Conservation (phyloP, 2,888 invertebrate genomes). For the Augochlorella aurata region DNA sequence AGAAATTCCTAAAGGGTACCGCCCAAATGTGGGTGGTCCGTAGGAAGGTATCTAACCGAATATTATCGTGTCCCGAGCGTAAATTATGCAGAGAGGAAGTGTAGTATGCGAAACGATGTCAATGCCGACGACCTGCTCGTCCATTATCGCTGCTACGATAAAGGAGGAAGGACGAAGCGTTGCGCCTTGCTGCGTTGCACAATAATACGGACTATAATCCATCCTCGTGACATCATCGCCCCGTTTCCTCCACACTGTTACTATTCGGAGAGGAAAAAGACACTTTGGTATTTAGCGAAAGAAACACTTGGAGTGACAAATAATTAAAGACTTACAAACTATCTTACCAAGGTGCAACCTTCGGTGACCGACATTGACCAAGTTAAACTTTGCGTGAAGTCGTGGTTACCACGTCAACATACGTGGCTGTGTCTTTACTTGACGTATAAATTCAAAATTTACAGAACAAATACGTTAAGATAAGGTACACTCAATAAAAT, state of each 20-base stretch:
- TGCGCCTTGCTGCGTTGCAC: constrained; percentile 27
- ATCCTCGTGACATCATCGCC: constrained; percentile 43
- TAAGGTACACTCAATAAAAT: too few relatives aligned
- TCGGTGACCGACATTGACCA: background rate
- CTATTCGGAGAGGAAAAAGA: constrained; percentile 2
- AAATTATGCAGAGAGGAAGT: constrained; percentile 61
- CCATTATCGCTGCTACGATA: constrained; percentile 60
- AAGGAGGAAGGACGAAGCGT: constrained; percentile 38
- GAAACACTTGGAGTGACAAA: background rate
- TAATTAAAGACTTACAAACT: background rate
- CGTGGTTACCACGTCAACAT: background rate
- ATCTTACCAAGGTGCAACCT: background rate
- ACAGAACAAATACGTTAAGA: too few relatives aligned
- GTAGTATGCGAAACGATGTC: constrained; percentile 60
- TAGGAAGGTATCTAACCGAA: constrained; percentile 57
- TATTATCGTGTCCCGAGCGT: constrained; percentile 57
- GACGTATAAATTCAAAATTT: too few relatives aligned
- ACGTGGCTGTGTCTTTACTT: too few relatives aligned
- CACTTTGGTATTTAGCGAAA: background rate
- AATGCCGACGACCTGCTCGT: constrained; percentile 49
- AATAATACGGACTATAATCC: constrained; percentile 59
- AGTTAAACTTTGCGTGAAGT: background rate
- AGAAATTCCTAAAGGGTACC: constrained; percentile 64
- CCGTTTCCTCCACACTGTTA: constrained; percentile 13
- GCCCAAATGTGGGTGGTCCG: constrained; percentile 26